Evolutionary conservation across 2,113 vertebrate genomes (phyloP), one percentile per base, ranked within the genome.

Genomic region (Varanus komodoensis): DNA sequence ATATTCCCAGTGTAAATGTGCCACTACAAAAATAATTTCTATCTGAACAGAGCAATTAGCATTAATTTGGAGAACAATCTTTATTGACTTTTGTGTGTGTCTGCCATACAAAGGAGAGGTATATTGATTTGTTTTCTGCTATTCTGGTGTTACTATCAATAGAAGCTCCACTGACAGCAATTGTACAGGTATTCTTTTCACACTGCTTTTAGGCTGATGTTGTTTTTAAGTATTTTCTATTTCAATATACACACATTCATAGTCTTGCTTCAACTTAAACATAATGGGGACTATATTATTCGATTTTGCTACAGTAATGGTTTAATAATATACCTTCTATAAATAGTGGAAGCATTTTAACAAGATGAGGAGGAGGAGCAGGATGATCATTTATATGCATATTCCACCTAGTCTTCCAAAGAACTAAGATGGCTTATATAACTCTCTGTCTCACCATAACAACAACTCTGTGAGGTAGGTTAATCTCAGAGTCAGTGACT

Each of bases 51-150:
- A 91, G 0, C 38, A 48, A 90, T 90, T 93, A 94, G 91, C 61
- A 61, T 71, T 90, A 91, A 92, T 91, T 92, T 93, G 14, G 34
- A 92, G 38, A 92, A 89, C 0, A 6, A 27, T 73, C 14, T 89
- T 87, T 83, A 91, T 50, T 85, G 85, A 89, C 25, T 89, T 8
- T 38, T 75, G 92, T 48, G 75, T 88, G 32, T 80, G 87, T 38
- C 61, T 93, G 85, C 52, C 48, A 94, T 44, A 44, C 29, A 93
- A 95, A 91, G 54, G 87, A 93, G 89, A 4, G 83, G 52, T 23
- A 38, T 50, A 93, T 14, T 87, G 48, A 95, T 92, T 93, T 90
- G n/a, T 93, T 81, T 95, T 78, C 8, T 89, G 67, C 89, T 88
- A 11, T 92, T 85, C 52, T 90, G 8, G 9, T 86, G 68, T 71